Conservation (phyloP, 2,113 vertebrate species). For the Raja brachyura region DNA sequence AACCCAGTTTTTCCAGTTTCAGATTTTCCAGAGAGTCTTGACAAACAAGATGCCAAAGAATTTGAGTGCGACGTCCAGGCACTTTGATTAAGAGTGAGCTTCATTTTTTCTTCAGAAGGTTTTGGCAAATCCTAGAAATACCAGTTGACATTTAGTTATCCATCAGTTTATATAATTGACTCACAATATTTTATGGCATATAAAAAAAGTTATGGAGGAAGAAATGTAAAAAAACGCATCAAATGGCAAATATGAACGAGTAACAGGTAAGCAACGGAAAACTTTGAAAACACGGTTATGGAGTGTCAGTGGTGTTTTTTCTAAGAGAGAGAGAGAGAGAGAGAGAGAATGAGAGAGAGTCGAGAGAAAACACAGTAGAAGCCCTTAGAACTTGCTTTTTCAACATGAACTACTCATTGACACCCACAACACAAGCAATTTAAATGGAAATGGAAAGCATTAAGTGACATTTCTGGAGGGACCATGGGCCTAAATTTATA, state of each 20-base stretch:
- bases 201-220: no score
- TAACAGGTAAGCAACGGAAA: neutral
- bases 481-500: neutral
- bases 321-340: no score
- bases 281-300: neutral
- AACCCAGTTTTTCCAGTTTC: constrained; percentile 96
- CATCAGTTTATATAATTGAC: neutral
- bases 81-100: constrained; percentile 88
- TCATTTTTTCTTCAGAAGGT: constrained; percentile 88
- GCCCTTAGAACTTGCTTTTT: neutral
- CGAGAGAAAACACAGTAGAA: neutral
- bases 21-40: constrained; percentile 83
- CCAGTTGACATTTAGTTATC: constrained; percentile 5
- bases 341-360: no score
- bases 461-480: neutral
- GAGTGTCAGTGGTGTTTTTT: neutral
- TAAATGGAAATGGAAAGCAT: neutral
- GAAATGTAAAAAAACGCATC: no score
- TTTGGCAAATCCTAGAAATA: constrained; percentile 75
- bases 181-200: no score
- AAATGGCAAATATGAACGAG: neutral
- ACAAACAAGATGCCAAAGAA: constrained; percentile 77
- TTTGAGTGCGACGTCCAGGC: constrained; percentile 96
- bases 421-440: neutral
- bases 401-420: neutral